These are phyloP conservation scores for Clarias fuscus DNA, from an alignment of 2,797 vertebrate genomes.

Conservation along the genomic window DNA sequence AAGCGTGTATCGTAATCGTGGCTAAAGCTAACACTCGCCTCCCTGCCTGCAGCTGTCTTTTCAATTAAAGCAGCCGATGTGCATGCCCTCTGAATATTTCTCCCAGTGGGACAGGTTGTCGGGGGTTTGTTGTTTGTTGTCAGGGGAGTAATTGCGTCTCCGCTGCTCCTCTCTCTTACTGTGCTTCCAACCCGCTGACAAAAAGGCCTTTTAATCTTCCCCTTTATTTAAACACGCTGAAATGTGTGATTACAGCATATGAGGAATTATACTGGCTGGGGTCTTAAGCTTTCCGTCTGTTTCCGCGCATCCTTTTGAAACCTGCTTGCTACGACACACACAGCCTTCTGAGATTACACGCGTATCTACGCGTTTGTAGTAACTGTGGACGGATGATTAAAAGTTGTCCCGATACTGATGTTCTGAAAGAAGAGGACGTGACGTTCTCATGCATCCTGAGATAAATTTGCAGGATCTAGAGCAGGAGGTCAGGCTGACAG, in stretches of 20 bases:
- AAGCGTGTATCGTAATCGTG: constrained; percentile 1
- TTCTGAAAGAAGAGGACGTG: constrained; percentile 1
- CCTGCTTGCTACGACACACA: neutral
- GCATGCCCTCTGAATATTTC: constrained; percentile 31
- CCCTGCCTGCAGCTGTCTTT: constrained; percentile 36
- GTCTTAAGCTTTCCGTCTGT: neutral
- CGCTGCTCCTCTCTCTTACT: constrained; percentile 25
- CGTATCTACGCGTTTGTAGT: neutral
- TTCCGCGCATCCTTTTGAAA: constrained; percentile 6
- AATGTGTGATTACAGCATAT: constrained; percentile 35
- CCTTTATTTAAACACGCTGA: constrained; percentile 38
- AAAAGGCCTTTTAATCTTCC: constrained; percentile 15
- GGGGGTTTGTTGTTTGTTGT: constrained; percentile 43
- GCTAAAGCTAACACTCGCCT: constrained; percentile 30
- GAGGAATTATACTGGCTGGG: constrained; percentile 1
- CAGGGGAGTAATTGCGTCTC: constrained; percentile 53
- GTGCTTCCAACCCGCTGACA: constrained; percentile 43
- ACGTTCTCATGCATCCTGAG: constrained; percentile 28
- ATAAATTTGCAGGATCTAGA: constrained; percentile 51
- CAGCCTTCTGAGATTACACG: neutral
- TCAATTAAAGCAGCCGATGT: constrained; percentile 46
- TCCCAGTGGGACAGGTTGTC: constrained; percentile 31
- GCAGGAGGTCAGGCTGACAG: constrained; percentile 38
- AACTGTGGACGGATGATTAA: neutral
- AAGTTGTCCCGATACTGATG: constrained; percentile 19